These are phyloP conservation scores for Pseudocheirus occidentalis DNA, from an alignment of 2,797 vertebrate genomes.

Conservation along the genomic window DNA sequence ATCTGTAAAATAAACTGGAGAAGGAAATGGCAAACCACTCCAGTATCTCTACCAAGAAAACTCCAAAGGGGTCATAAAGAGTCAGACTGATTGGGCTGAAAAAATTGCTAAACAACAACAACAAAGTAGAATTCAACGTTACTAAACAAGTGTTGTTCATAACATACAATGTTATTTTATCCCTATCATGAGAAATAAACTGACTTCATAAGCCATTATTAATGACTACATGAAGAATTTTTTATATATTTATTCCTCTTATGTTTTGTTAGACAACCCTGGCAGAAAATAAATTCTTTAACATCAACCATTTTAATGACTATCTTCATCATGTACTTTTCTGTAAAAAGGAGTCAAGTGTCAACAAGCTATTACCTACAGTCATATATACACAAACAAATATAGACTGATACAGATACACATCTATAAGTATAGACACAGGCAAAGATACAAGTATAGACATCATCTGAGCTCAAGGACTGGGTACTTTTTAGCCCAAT, in stretches of 20 bases:
- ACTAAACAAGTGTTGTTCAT: background rate
- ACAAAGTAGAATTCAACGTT: background rate
- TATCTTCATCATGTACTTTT: background rate
- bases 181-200: background rate
- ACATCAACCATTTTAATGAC: constrained; percentile 18
- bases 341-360: background rate
- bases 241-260: background rate
- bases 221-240: constrained; percentile 14
- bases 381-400: background rate
- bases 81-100: background rate
- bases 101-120: background rate
- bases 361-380: background rate
- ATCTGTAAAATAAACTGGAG: background rate
- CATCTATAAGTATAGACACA: background rate
- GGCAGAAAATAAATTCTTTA: background rate
- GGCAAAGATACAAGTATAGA: background rate
- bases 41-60: background rate
- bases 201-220: background rate
- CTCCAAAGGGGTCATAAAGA: background rate
- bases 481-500: background rate
- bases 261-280: background rate
- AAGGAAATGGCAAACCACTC: background rate
- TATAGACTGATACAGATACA: background rate
- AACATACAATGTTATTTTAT: background rate
- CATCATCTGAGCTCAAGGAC: constrained; percentile 11